Conservation (phyloP, 2,888 invertebrate genomes). For the Sesamia inferens region DNA sequence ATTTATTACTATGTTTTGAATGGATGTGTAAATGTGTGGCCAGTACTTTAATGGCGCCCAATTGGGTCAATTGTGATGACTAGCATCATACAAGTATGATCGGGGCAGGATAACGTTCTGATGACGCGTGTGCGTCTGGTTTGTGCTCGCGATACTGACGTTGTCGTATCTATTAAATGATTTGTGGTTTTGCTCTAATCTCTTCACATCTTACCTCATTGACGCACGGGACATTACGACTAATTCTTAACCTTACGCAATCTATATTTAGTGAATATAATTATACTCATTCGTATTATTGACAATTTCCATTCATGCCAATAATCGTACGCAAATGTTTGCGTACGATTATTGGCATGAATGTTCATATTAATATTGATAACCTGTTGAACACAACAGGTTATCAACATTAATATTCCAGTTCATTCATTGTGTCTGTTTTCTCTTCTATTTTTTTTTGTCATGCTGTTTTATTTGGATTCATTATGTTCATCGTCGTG, state of each 20-base stretch:
- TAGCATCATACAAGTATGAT: neutral
- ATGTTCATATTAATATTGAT: too few relatives aligned
- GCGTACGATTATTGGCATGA: too few relatives aligned
- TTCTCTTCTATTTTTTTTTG: neutral
- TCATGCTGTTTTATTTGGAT: neutral
- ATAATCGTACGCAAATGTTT: too few relatives aligned
- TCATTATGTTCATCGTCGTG: neutral
- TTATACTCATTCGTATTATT: neutral
- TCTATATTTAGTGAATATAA: neutral
- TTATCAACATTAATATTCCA: neutral
- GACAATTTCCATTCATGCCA: neutral
- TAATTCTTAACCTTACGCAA: constrained; percentile 2
- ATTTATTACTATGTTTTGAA: constrained; percentile 12
- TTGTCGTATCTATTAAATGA: constrained; percentile 19
- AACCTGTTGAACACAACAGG: neutral
- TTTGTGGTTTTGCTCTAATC: constrained; percentile 44
- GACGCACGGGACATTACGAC: constrained; percentile 43
- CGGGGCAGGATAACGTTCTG: constrained; percentile 24
- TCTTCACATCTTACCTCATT: constrained; percentile 27
- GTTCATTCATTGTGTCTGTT: neutral
- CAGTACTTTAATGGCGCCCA: neutral
- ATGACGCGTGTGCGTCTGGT: constrained; percentile 35
- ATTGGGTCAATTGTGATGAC: constrained; percentile 8
- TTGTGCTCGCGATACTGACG: neutral
- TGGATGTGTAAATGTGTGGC: neutral